phyloP scores from a whole-genome alignment of 2,888 invertebrate genomes.

The Congeria kusceri region DNA sequence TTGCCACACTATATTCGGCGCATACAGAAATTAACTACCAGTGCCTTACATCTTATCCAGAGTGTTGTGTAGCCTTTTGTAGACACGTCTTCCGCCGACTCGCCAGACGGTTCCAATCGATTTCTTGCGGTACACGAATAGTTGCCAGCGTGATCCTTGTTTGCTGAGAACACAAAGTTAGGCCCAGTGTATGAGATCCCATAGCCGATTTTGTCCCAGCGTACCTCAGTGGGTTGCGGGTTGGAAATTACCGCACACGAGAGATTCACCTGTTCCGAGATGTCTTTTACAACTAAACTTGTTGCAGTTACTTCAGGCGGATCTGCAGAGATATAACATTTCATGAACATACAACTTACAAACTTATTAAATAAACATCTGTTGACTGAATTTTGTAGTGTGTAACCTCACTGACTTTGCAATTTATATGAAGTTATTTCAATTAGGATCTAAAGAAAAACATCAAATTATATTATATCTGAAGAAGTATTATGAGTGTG shows the following conservation, averaged over 20 bases:
- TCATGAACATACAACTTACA: not conserved
- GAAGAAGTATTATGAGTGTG: no score
- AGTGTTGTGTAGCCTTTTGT: slow-evolving; percentile 66
- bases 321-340: slow-evolving; percentile 64
- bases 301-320: slow-evolving; percentile 70
- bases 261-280: slow-evolving; percentile 64
- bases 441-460: no score
- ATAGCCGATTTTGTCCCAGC: slow-evolving; percentile 70
- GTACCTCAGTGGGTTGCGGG: slow-evolving; percentile 66
- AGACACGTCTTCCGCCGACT: slow-evolving; percentile 49
- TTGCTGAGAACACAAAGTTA: slow-evolving; percentile 58
- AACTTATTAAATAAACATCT: no score
- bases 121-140: slow-evolving; percentile 75
- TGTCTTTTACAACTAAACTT: slow-evolving; percentile 59
- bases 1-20: no score
- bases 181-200: slow-evolving; percentile 53
- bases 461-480: no score
- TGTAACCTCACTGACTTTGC: no score
- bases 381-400: no score
- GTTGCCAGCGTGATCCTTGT: slow-evolving; percentile 69
- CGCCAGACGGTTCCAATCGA: slow-evolving; percentile 69
- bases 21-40: no score
- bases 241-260: slow-evolving; percentile 73
- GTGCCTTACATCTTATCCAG: slow-evolving; percentile 77
- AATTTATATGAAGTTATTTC: no score